phyloP scores from a whole-genome alignment of 2,797 vertebrate genomes.

The Falco biarmicus region DNA sequence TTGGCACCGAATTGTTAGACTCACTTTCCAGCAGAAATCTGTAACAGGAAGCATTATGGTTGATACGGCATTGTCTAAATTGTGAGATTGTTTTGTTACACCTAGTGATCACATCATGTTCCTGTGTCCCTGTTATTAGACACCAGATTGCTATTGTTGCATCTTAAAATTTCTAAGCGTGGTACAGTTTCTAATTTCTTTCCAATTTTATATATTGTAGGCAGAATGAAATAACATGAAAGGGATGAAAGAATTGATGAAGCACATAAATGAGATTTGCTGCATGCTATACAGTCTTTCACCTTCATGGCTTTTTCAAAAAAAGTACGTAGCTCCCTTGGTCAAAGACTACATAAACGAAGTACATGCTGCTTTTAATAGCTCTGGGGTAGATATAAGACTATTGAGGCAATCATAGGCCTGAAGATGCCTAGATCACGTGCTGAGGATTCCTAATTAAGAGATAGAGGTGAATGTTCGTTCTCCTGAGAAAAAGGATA shows the following conservation, averaged over 20 bases:
- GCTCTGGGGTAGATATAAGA: neutral
- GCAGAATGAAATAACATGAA: neutral
- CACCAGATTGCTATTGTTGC: neutral
- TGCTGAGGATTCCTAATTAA: neutral
- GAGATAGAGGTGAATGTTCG: neutral
- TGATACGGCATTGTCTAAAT: neutral
- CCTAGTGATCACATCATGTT: neutral
- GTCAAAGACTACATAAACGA: neutral
- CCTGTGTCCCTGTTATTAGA: neutral
- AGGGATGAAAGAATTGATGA: neutral
- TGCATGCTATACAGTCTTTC: neutral
- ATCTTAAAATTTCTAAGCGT: neutral
- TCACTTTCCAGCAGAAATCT: neutral
- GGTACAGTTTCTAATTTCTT: neutral
- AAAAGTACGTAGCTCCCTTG: neutral
- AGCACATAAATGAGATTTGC: neutral
- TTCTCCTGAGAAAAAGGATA: neutral
- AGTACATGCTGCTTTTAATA: neutral
- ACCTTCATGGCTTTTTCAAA: neutral
- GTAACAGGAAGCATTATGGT: neutral
- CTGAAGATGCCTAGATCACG: neutral
- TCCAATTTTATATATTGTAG: neutral
- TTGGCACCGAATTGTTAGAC: neutral
- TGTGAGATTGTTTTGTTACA: neutral
- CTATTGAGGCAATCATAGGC: neutral